These are phyloP conservation scores for Philereme vetulata DNA, from an alignment of 2,888 invertebrate species.

Conservation along the genomic window DNA sequence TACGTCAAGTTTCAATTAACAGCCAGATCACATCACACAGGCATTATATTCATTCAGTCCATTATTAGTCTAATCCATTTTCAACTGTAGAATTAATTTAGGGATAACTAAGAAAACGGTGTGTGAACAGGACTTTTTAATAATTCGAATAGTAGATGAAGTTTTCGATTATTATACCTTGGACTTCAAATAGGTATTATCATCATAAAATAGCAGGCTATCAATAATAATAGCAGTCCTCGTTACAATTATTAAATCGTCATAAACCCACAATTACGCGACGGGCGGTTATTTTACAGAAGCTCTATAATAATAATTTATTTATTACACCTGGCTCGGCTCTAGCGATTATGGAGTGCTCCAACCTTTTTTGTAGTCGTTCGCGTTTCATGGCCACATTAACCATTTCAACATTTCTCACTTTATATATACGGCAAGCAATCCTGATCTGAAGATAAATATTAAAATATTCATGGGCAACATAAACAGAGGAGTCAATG, in stretches of 20 bases:
- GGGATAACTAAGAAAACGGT: too few species aligned
- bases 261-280: constrained; percentile 47
- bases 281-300: constrained; percentile 44
- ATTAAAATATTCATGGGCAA: constrained; percentile 35
- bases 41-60: constrained; percentile 13
- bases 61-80: background rate
- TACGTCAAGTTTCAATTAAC: constrained; percentile 12
- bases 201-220: constrained; percentile 19
- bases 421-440: constrained; percentile 44
- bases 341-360: constrained; percentile 45
- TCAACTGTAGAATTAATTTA: too few species aligned
- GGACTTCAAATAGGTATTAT: constrained; percentile 3
- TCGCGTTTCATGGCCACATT: constrained; percentile 47
- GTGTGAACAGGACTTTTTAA: too few species aligned
- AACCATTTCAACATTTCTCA: constrained; percentile 48
- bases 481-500: constrained; percentile 23
- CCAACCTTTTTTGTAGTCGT: constrained; percentile 49
- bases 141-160: too few species aligned
- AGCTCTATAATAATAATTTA: constrained; percentile 56
- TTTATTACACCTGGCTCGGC: constrained; percentile 54
- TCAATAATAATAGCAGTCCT: constrained; percentile 33
- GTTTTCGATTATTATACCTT: background rate
- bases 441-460: constrained; percentile 31
- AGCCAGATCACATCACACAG: constrained; percentile 1
- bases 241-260: constrained; percentile 38